Percentiles rank a stretch among this genome's conserved stretches.
Evolutionary conservation across 2,113 vertebrate species (phyloP).

Genomic region (Rhinichthys klamathensis): DNA sequence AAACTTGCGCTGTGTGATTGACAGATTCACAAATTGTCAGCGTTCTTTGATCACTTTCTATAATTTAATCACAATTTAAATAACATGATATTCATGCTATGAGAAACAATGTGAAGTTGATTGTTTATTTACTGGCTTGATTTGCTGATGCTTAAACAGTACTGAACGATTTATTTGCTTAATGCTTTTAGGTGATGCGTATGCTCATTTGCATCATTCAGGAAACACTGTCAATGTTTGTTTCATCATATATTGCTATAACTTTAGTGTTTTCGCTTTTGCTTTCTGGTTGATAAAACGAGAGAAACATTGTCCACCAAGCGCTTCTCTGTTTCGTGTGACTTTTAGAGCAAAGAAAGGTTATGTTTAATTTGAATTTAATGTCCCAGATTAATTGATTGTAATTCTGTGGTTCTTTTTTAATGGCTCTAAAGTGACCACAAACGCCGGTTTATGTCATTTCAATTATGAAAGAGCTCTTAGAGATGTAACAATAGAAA

Average conservation of each 20-base stretch:
- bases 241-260: not conserved
- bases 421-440: constrained; percentile 10
- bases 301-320: not conserved
- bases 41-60: no score
- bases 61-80: no score
- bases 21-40: no score
- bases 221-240: not conserved
- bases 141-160: no score
- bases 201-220: not conserved
- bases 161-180: no score
- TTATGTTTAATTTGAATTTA: constrained; percentile 19
- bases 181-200: not conserved
- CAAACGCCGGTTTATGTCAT: not conserved
- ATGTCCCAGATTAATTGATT: constrained; percentile 23
- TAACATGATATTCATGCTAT: no score
- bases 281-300: not conserved
- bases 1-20: no score
- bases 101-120: no score
- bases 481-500: constrained; percentile 6
- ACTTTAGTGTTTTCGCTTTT: not conserved
- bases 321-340: not conserved
- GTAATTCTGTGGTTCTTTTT: constrained; percentile 9
- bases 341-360: not conserved
- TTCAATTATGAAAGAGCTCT: constrained; percentile 1
- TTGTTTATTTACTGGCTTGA: no score